phyloP scores from a whole-genome alignment of 2,113 vertebrate genomes.

The Spea bombifrons region DNA sequence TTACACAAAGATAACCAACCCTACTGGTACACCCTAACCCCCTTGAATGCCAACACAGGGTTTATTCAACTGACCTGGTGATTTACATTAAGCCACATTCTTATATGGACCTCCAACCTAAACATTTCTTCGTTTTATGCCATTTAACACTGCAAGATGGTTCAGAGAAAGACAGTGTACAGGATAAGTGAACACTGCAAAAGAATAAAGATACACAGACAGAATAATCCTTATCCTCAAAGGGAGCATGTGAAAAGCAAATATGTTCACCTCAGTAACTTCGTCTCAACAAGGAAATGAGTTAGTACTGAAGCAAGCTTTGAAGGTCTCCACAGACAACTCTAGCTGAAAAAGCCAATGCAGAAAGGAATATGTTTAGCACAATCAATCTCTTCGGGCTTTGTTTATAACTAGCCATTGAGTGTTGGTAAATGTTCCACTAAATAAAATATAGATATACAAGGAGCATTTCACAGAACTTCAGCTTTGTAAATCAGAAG shows the following conservation, averaged over 20 bases:
- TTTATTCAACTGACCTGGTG: too few species aligned
- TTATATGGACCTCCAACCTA: too few species aligned
- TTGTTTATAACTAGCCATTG: constrained; percentile 39
- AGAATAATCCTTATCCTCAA: constrained; percentile 42
- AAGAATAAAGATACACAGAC: constrained; percentile 31
- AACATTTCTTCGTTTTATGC: too few species aligned
- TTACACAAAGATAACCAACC: too few species aligned
- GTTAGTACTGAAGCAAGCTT: constrained; percentile 21
- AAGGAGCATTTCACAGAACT: constrained; percentile 10
- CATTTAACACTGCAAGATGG: background rate
- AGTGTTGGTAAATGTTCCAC: constrained; percentile 26
- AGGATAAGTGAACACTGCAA: constrained; percentile 7
- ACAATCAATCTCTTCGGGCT: constrained; percentile 28
- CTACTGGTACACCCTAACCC: too few species aligned
- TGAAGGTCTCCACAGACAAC: constrained; percentile 38
- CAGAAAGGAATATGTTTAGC: constrained; percentile 35
- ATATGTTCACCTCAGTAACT: constrained; percentile 45
- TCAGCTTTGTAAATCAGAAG: constrained; percentile 33
- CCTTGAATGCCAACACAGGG: too few species aligned
- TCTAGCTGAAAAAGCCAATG: constrained; percentile 36
- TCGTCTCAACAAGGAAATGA: constrained; percentile 43
- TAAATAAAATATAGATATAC: constrained; percentile 34
- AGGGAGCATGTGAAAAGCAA: constrained; percentile 42
- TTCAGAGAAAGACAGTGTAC: constrained; percentile 16
- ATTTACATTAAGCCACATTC: too few species aligned